These are phyloP conservation scores for Phoeniculus purpureus DNA, from an alignment of 2,797 vertebrate species.

Conservation along the genomic window DNA sequence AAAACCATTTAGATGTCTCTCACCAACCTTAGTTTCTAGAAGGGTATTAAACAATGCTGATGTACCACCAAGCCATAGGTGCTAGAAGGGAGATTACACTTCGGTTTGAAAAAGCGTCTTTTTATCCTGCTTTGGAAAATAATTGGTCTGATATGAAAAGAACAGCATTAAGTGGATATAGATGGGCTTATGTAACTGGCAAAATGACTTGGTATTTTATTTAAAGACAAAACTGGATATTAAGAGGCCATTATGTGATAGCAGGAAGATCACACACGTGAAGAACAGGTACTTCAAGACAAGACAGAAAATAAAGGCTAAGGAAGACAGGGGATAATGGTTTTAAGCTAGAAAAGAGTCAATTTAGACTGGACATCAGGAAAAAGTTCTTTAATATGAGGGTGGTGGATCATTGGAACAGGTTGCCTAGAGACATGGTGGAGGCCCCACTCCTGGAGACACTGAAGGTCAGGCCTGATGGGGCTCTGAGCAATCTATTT, in stretches of 20 bases:
- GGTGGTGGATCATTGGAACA: too few relatives aligned
- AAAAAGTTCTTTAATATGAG: too few relatives aligned
- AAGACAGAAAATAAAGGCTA: background rate
- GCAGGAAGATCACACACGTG: background rate
- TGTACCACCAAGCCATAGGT: background rate
- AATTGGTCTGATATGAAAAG: background rate
- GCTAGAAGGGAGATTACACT: background rate
- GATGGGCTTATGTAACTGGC: background rate
- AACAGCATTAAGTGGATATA: background rate
- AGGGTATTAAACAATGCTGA: background rate
- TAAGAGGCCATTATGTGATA: background rate
- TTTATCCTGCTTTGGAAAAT: background rate
- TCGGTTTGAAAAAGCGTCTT: background rate
- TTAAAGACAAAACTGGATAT: background rate
- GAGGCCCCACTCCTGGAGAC: too few relatives aligned
- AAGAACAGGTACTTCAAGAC: background rate
- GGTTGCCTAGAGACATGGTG: too few relatives aligned
- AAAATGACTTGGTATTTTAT: background rate
- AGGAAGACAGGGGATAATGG: too few relatives aligned
- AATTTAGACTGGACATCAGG: too few relatives aligned
- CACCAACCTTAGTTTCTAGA: background rate
- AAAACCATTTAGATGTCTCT: background rate
- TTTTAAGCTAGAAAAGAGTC: too few relatives aligned
- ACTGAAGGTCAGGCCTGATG: too few relatives aligned
- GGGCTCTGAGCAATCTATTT: too few relatives aligned